Percentiles rank a stretch among this genome's conserved stretches.
phyloP scores from a whole-genome alignment of 2,113 vertebrate genomes.

The Callocephalon fimbriatum region DNA sequence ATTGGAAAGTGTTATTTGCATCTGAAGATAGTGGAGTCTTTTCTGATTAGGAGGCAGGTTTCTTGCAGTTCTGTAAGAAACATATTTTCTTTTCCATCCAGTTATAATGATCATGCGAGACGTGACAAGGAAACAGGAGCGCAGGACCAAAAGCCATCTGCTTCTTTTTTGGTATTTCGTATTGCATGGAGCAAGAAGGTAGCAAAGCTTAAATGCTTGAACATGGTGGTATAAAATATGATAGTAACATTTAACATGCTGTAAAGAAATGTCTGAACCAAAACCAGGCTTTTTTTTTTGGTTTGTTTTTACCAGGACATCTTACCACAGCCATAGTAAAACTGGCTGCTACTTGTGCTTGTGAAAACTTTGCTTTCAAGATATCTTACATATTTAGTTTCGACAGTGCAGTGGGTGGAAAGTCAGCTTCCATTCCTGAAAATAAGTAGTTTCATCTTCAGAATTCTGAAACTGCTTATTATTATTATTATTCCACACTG shows the following conservation, averaged over 20 bases:
- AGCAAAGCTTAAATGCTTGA: constrained; percentile 25
- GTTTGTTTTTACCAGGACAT: background rate
- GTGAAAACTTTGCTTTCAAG: constrained; percentile 17
- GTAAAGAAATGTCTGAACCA: background rate
- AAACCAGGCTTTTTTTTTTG: background rate
- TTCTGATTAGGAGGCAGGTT: constrained; percentile 30
- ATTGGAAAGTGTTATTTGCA: background rate
- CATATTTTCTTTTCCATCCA: constrained; percentile 47
- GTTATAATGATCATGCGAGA: constrained; percentile 41
- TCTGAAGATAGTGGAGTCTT: constrained; percentile 1
- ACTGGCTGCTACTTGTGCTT: background rate
- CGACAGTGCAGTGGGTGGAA: background rate
- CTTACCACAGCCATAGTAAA: constrained; percentile 4
- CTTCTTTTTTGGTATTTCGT: constrained; percentile 26
- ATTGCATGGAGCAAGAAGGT: constrained; percentile 9
- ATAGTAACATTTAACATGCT: background rate
- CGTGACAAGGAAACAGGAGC: constrained; percentile 55
- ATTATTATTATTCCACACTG: background rate
- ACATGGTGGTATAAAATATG: background rate
- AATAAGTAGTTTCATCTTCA: background rate
- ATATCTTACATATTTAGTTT: constrained; percentile 5
- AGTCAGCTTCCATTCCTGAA: background rate
- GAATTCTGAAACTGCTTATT: background rate
- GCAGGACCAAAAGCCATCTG: constrained; percentile 70
- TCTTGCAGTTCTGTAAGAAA: constrained; percentile 46